Percentiles rank a stretch among this genome's conserved stretches.
phyloP scores from a whole-genome alignment of 2,888 invertebrate genomes.

The Elysia crispata region DNA sequence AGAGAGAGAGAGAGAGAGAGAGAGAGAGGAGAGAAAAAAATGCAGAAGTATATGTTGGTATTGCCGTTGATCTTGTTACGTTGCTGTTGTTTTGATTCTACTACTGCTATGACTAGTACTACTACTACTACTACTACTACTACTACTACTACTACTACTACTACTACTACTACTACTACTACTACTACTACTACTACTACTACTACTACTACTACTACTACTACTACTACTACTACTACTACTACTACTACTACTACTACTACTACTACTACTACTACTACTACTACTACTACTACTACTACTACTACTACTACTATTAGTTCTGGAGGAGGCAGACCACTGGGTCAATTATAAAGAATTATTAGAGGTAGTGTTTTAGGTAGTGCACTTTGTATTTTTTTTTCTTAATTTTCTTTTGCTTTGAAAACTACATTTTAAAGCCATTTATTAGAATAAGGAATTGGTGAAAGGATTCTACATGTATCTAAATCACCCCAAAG shows the following conservation, averaged over 20 bases:
- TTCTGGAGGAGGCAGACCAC: too few species aligned
- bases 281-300: slow-evolving; percentile 41
- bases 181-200: slow-evolving; percentile 4
- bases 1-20: too few species aligned
- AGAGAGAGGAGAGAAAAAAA: too few species aligned
- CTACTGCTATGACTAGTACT: not conserved
- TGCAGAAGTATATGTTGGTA: too few species aligned
- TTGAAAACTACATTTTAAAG: too few species aligned
- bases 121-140: slow-evolving; percentile 4
- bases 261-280: slow-evolving; percentile 44
- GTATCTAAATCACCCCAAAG: too few species aligned
- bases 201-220: slow-evolving; percentile 9
- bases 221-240: slow-evolving; percentile 9
- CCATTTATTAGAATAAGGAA: too few species aligned
- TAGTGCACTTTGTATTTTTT: slow-evolving; percentile 18
- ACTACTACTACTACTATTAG: slow-evolving; percentile 36
- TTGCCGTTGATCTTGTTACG: too few species aligned
- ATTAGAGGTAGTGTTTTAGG: not conserved
- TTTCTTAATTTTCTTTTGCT: too few species aligned
- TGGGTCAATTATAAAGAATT: slow-evolving; percentile 2
- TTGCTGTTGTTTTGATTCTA: too few species aligned
- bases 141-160: slow-evolving; percentile 1
- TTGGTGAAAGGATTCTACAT: too few species aligned
- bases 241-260: slow-evolving; percentile 31
- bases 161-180: slow-evolving; percentile 4